Percentiles rank a stretch among this genome's conserved stretches.
phyloP scores from a whole-genome alignment of 2,888 invertebrate species.

The Acrocera orbiculus region DNA sequence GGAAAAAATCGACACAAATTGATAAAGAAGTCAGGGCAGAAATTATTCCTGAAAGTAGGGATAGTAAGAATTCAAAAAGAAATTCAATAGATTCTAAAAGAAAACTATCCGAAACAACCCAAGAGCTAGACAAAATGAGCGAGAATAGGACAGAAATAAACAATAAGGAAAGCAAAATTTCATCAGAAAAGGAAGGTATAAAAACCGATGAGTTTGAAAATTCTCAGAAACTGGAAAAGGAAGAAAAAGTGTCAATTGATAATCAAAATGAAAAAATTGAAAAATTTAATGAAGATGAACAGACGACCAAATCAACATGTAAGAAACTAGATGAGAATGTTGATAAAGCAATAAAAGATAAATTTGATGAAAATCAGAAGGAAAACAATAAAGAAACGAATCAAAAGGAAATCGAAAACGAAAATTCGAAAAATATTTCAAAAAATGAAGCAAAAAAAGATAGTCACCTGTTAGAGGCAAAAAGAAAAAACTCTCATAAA shows the following conservation, averaged over 20 bases:
- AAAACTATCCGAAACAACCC: too few species aligned
- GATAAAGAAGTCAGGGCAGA: too few species aligned
- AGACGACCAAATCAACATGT: not conserved
- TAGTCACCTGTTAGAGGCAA: too few species aligned
- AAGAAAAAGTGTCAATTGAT: slow-evolving; percentile 1
- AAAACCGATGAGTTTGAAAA: too few species aligned
- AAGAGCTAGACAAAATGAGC: too few species aligned
- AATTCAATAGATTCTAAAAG: too few species aligned
- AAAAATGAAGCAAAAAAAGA: not conserved
- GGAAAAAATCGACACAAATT: too few species aligned
- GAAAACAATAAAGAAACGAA: slow-evolving; percentile 9
- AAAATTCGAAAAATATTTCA: not conserved
- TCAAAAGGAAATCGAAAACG: not conserved
- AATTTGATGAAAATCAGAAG: slow-evolving; percentile 6
- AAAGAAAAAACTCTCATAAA: not conserved
- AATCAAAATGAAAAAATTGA: not conserved
- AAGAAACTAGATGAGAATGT: not conserved
- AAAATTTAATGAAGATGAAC: not conserved
- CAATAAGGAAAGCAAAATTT: too few species aligned
- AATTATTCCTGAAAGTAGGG: too few species aligned
- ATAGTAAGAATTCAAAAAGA: too few species aligned
- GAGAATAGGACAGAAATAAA: too few species aligned
- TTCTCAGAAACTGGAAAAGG: slow-evolving; percentile 15
- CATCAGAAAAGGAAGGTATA: too few species aligned
- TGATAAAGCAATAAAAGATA: not conserved